Evolutionary conservation across 30 jellyfish, hydroid and myxozoan genomes (phyloP).

Genomic region (Cassiopea andromeda): DNA sequence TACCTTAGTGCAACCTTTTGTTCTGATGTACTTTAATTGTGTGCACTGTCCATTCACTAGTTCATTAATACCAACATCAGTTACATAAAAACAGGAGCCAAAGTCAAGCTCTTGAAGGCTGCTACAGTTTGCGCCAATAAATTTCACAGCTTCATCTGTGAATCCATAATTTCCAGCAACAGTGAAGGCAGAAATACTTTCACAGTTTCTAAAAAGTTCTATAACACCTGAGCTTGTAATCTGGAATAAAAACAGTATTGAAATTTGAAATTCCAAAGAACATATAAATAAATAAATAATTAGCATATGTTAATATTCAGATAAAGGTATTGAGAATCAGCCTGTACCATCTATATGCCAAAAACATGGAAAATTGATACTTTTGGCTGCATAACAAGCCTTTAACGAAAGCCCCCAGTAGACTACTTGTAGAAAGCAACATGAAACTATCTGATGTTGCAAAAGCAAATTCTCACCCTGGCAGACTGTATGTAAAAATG

Average conservation of each 20-base stretch:
- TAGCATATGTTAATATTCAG: too few relatives aligned
- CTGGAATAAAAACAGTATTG: constrained; percentile 15
- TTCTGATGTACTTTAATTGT: constrained; percentile 33
- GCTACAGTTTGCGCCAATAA: constrained; percentile 23
- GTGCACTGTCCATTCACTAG: constrained; percentile 46
- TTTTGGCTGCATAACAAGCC: too few relatives aligned
- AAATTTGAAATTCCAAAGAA: neutral
- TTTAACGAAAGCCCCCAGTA: too few relatives aligned
- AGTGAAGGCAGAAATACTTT: neutral
- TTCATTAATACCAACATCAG: constrained; percentile 37
- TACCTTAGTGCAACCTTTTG: constrained; percentile 58
- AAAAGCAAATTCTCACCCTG: neutral
- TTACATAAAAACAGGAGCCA: constrained; percentile 56
- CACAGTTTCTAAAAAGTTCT: constrained; percentile 38
- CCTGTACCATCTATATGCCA: too few relatives aligned
- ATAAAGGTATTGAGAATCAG: too few relatives aligned
- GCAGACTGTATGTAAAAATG: neutral
- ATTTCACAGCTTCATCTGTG: constrained; percentile 62
- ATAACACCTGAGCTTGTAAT: constrained; percentile 52
- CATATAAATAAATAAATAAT: too few relatives aligned
- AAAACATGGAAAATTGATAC: too few relatives aligned
- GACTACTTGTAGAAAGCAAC: neutral
- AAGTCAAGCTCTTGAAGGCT: constrained; percentile 49
- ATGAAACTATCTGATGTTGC: neutral
- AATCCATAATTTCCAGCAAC: constrained; percentile 67